Conservation (phyloP, 2,797 vertebrate species). For the Momotus momota region DNA sequence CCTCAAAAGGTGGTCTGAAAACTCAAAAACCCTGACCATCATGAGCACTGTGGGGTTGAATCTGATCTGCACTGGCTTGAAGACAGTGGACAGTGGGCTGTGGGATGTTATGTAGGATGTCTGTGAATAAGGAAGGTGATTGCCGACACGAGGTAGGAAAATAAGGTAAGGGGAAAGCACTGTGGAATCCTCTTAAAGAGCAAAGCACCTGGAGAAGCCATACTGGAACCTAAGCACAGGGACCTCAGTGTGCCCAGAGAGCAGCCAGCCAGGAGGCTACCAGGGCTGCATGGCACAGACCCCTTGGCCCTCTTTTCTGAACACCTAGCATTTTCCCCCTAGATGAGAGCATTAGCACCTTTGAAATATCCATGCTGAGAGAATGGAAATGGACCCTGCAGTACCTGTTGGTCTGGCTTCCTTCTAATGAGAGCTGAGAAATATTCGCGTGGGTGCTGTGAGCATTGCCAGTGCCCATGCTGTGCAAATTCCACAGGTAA, state of each 20-base stretch:
- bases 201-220: background rate
- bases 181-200: background rate
- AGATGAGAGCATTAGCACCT: background rate
- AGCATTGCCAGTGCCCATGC: background rate
- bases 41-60: background rate
- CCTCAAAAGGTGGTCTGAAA: background rate
- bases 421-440: background rate
- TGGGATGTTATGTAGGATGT: background rate
- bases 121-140: background rate
- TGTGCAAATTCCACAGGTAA: background rate
- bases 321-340: background rate
- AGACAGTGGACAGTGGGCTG: background rate
- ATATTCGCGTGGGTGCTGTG: background rate
- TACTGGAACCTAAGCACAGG: background rate
- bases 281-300: rapidly evolving
- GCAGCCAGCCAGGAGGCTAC: background rate
- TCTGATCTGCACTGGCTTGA: background rate
- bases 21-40: background rate
- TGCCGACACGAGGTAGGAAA: background rate
- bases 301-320: background rate
- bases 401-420: background rate
- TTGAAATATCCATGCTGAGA: background rate
- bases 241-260: rapidly evolving
- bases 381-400: background rate
- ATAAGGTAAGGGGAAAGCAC: rapidly evolving